Evolutionary conservation across 1,140 invertebrate species (phyloP).

Genomic region (Drosophila micromelanica): DNA sequence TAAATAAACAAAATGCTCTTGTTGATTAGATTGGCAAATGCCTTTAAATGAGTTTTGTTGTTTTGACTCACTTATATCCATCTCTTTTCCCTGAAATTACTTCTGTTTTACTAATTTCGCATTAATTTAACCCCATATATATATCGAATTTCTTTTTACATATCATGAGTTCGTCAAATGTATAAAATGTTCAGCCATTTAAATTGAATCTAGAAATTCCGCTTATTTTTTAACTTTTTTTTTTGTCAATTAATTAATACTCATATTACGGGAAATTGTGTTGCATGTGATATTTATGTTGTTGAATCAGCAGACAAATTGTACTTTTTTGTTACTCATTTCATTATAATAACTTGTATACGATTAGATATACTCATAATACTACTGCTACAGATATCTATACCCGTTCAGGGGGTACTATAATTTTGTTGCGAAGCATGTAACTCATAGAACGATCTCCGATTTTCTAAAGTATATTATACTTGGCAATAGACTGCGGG

Average conservation of each 20-base stretch:
- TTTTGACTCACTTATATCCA: conserved; percentile 26
- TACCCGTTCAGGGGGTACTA: neutral
- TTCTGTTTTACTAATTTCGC: neutral
- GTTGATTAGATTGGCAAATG: conserved; percentile 70
- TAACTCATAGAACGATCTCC: too few relatives aligned
- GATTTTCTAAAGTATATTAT: too few relatives aligned
- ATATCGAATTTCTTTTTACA: too few relatives aligned
- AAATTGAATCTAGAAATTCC: too few relatives aligned
- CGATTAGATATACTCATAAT: conserved; percentile 5
- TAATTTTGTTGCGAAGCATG: too few relatives aligned
- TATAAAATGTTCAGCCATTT: too few relatives aligned
- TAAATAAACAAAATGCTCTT: conserved; percentile 52
- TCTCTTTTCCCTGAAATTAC: too few relatives aligned
- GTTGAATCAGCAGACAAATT: conserved; percentile 10
- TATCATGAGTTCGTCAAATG: too few relatives aligned
- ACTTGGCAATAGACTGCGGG: too few relatives aligned
- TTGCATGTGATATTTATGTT: conserved; percentile 15
- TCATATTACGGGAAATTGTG: conserved; percentile 2
- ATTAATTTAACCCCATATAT: neutral
- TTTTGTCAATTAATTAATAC: neutral
- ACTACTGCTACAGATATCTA: neutral
- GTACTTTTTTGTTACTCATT: neutral
- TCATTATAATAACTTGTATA: neutral
- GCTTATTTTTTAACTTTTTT: neutral
- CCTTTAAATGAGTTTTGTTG: conserved; percentile 37